Conservation (phyloP, 2,113 vertebrate genomes). For the human (Homo sapiens) region GRCh38 chr5:68353501-68354000, state of each 20-base stretch:
- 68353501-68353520: conserved; percentile 33
- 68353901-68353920: neutral
- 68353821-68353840: neutral
- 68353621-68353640: conserved; percentile 64
- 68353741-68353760: conserved; percentile 13
- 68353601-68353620: neutral
- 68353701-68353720: conserved; percentile 57
- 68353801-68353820: neutral
- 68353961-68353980: neutral
- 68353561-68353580: neutral
- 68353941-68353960: conserved; percentile 40
- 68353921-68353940: neutral
- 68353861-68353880: neutral
- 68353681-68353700: conserved; percentile 40
- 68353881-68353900: neutral
- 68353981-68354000: neutral
- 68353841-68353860: neutral
- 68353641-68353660: neutral
- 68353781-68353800: conserved; percentile 33
- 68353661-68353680: conserved; percentile 7
- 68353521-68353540: neutral
- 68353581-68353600: neutral
- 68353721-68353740: conserved; percentile 47
- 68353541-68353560: conserved; percentile 22
- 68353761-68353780: conserved; percentile 28